Conservation (phyloP, 2,113 vertebrate genomes). For the Eublepharis macularius region DNA sequence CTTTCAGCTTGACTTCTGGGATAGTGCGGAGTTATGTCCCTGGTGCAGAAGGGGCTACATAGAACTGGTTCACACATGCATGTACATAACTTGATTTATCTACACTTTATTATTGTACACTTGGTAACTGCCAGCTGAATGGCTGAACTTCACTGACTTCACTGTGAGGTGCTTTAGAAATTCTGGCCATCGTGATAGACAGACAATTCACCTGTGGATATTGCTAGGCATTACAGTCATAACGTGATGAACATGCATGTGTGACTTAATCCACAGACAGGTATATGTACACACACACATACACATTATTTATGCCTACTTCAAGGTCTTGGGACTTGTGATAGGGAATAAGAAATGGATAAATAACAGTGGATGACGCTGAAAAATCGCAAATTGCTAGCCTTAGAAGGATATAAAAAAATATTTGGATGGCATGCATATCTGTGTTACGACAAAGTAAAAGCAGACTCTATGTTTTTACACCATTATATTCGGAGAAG, state of each 20-base stretch:
- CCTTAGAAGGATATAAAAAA: no score
- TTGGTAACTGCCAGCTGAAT: neutral
- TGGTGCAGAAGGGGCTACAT: no score
- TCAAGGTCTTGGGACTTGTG: neutral
- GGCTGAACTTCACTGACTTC: fast-evolving
- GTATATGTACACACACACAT: neutral
- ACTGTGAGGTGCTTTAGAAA: neutral
- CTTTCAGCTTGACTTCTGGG: no score
- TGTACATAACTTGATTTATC: neutral
- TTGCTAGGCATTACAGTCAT: neutral
- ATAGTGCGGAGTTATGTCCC: no score
- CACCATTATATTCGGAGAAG: no score
- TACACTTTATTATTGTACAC: neutral
- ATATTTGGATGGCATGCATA: no score
- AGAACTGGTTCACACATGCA: neutral
- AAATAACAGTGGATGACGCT: no score
- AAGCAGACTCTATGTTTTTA: no score
- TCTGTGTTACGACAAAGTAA: no score
- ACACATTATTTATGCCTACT: neutral
- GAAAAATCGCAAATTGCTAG: no score
- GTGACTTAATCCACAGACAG: neutral
- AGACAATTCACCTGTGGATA: neutral
- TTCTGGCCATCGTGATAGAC: neutral
- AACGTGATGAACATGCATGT: neutral
- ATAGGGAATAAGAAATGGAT: neutral